These are phyloP conservation scores for Epirrita christyi DNA, from an alignment of 2,888 invertebrate genomes.

Conservation along the genomic window DNA sequence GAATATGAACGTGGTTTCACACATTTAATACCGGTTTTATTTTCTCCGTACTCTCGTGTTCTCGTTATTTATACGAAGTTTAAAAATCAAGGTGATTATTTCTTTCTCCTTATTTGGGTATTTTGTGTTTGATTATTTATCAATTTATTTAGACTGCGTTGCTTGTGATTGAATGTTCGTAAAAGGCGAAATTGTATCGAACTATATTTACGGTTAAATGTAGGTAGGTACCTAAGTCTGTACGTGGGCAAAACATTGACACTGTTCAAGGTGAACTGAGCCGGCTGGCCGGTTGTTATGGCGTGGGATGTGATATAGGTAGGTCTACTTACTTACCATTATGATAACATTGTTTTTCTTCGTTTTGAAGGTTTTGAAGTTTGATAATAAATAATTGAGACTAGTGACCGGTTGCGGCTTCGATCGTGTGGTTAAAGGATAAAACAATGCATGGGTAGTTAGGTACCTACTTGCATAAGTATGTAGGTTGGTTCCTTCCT, in stretches of 20 bases:
- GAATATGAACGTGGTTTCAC: slow-evolving; percentile 43
- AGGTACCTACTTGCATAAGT: too few relatives aligned
- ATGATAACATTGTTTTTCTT: slow-evolving; percentile 9
- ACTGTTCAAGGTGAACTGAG: slow-evolving; percentile 68
- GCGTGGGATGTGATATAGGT: slow-evolving; percentile 33
- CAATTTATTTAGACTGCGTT: not conserved
- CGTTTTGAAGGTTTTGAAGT: too few relatives aligned
- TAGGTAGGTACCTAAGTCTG: too few relatives aligned
- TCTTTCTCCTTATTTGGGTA: not conserved
- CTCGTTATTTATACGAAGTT: slow-evolving; percentile 31
- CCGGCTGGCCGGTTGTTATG: slow-evolving; percentile 44
- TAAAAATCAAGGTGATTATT: slow-evolving; percentile 33
- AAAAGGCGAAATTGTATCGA: slow-evolving; percentile 39
- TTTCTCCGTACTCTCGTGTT: slow-evolving; percentile 32
- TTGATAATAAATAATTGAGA: too few relatives aligned
- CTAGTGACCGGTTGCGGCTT: too few relatives aligned
- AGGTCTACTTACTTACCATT: slow-evolving; percentile 15
- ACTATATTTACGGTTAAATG: slow-evolving; percentile 30
- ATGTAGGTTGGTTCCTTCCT: not conserved
- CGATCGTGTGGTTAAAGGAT: too few relatives aligned
- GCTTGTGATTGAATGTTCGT: slow-evolving; percentile 16
- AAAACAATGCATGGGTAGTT: too few relatives aligned
- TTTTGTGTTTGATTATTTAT: too few relatives aligned
- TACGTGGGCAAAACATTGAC: slow-evolving; percentile 69
- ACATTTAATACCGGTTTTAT: slow-evolving; percentile 35